Base-by-base conservation (phyloP, 1,140 invertebrate genomes). In the Drosophila repleta region DNA sequence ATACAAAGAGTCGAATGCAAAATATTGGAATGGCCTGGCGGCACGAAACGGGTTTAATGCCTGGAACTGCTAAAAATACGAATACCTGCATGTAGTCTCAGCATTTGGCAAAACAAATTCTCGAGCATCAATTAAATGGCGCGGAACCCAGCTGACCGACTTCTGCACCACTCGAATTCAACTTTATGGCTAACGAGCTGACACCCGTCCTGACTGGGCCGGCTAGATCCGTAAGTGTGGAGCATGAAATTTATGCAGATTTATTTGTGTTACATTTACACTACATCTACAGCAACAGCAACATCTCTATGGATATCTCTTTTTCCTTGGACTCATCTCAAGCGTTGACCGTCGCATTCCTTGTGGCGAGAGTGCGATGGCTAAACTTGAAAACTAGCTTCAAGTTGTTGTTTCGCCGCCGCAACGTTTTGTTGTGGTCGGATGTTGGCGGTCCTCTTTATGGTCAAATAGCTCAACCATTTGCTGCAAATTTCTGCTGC, bases 251-350 rank as follows among this genome's bases (percentile, higher is more conserved):
- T 87, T 85, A 85, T 85, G 82, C 80, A 85, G 83, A 85, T 87
- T 87, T 85, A 85, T 85, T 85, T 85, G 71, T 87, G 78, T 82
- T 87, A 78, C 82, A 87, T 78, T 80, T 82, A 66, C 18, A n/a
- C 17, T 43, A 6, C 17, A 11, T 5, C n/a, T 6, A 72, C 21
- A 48, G 63, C 17, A 49, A 68, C 74, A 52, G 52, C 51, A 60
- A 32, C 52, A 51, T 35, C 58, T 73, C 39, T 4, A 43, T 43
- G 81, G 77, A 85, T 84, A 80, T 84, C 81, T 84, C 80, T 83
- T 63, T 71, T 71, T 45, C 48, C 45, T 43, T 48, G 26, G 18
- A 18, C 37, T 24, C 78, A 63, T 45, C 32, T 39, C 18, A 24
- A 24, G 45, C 24, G 71, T 37, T 37, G 46, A 53, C 49, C 74